Percentiles rank a stretch among this genome's conserved stretches.
Evolutionary conservation across 2,888 invertebrate species (phyloP).

Genomic region (Melieria crassipennis): DNA sequence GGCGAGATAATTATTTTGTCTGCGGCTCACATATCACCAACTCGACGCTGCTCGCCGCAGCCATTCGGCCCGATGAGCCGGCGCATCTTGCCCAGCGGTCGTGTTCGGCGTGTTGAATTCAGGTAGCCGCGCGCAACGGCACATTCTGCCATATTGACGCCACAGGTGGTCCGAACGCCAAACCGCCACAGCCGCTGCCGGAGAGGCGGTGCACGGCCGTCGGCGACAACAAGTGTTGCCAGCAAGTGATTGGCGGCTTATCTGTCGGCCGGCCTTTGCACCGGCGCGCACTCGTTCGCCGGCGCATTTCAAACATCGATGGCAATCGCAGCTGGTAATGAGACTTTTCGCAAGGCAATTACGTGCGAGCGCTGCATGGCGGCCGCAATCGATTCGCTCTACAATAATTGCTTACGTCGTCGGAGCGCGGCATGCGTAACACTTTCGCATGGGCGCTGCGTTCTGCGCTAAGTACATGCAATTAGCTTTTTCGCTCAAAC

Average conservation of each 20-base stretch:
- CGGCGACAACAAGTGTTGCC: slow-evolving; percentile 24
- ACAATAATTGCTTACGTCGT: too few relatives aligned
- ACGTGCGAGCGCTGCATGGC: too few relatives aligned
- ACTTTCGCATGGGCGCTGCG: too few relatives aligned
- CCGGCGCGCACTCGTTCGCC: too few relatives aligned
- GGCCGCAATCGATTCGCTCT: too few relatives aligned
- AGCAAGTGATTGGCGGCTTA: slow-evolving; percentile 21
- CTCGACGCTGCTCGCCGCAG: slow-evolving; percentile 24
- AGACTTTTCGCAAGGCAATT: too few relatives aligned
- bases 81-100: slow-evolving; percentile 31
- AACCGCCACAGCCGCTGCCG: slow-evolving; percentile 1
- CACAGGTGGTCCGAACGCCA: slow-evolving; percentile 45
- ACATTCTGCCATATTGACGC: slow-evolving; percentile 40
- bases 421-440: too few relatives aligned
- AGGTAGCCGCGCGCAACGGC: slow-evolving; percentile 39
- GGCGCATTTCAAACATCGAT: too few relatives aligned
- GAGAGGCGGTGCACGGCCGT: neutral
- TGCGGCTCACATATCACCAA: slow-evolving; percentile 30
- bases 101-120: slow-evolving; percentile 36
- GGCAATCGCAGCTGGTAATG: too few relatives aligned
- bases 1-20: slow-evolving; percentile 49
- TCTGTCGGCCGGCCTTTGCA: too few relatives aligned
- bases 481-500: too few relatives aligned
- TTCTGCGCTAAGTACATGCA: too few relatives aligned
- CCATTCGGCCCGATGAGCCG: slow-evolving; percentile 39